A percentile compares a stretch with the other conserved stretches of the same genome.
Conservation (phyloP, 2,888 invertebrate genomes). For the Eilema depressum region DNA sequence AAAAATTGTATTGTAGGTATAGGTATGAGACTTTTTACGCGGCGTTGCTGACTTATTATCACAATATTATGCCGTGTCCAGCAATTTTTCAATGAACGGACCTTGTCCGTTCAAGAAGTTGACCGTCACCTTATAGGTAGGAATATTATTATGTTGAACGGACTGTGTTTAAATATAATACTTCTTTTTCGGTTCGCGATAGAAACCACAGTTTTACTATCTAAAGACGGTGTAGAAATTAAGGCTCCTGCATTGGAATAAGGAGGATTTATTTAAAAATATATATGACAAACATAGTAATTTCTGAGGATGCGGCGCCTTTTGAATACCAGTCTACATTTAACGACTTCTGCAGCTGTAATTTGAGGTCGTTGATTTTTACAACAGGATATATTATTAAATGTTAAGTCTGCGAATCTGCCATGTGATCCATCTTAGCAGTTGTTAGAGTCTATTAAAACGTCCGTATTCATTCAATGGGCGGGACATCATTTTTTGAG, state of each 20-base stretch:
- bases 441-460: constrained; percentile 69
- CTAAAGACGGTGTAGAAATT: too few relatives aligned
- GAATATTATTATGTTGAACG: background rate
- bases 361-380: constrained; percentile 70
- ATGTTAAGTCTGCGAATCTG: constrained; percentile 58
- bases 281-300: background rate
- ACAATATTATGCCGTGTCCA: too few relatives aligned
- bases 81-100: background rate
- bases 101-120: background rate
- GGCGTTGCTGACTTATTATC: background rate
- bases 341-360: constrained; percentile 59
- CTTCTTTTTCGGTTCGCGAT: background rate
- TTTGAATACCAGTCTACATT: constrained; percentile 23
- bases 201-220: too few relatives aligned
- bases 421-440: constrained; percentile 67
- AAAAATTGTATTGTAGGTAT: background rate
- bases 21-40: background rate
- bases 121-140: background rate
- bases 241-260: too few relatives aligned
- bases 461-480: constrained; percentile 68
- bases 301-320: constrained; percentile 18
- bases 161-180: background rate
- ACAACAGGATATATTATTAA: constrained; percentile 64
- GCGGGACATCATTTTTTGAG: constrained; percentile 60
- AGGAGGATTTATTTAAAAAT: background rate